Evolutionary conservation across 2,888 invertebrate genomes (phyloP), one percentile per base, ranked within the genome.

Genomic region (Eilema caniola): DNA sequence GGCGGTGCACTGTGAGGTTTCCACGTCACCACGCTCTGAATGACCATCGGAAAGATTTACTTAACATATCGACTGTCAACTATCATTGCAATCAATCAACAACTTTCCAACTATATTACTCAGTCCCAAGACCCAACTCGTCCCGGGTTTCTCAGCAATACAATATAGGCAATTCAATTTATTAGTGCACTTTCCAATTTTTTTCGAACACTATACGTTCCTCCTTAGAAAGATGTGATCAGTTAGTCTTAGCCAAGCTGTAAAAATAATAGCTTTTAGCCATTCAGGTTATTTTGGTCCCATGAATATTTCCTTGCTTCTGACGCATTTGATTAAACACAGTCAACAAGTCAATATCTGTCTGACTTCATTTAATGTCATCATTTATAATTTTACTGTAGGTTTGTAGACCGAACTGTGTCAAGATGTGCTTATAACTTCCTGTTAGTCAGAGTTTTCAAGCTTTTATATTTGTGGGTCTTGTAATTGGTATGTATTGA

Each of bases 401-500:
- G 62, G 68, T 76, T 73, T 65, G 61, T 73, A 61, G 64, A 70
- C 59, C 53, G n/a, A 67, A 71, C 59, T 47, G 62, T 61, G 53
- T 53, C 77, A 70, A 53, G 8, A 69, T 64, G 47, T 70, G 66
- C 69, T 23, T 66, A n/a, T 37, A 75, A 74, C 73, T 69, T 78
- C 75, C 72, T 75, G 73, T 63, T 69, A 28, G 59, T 65, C 37
- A 70, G 67, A 79, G 72, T 71, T 71, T 69, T 67, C 73, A 77
- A 23, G 68, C 72, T 71, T n/a, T 75, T 77, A 77, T 80, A 82
- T 75, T 74, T 73, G 68, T 66, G 66, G 75, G 77, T n/a, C n/a
- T n/a, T n/a, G n/a, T n/a, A n/a, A n/a, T n/a, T n/a, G n/a, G n/a
- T n/a, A n/a, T n/a, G n/a, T n/a, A n/a, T n/a, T n/a, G n/a, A n/a